A percentile compares a stretch with the other conserved stretches of the same genome.
phyloP scores from a whole-genome alignment of 1,140 invertebrate species.

The Hesperophylax magnus region DNA sequence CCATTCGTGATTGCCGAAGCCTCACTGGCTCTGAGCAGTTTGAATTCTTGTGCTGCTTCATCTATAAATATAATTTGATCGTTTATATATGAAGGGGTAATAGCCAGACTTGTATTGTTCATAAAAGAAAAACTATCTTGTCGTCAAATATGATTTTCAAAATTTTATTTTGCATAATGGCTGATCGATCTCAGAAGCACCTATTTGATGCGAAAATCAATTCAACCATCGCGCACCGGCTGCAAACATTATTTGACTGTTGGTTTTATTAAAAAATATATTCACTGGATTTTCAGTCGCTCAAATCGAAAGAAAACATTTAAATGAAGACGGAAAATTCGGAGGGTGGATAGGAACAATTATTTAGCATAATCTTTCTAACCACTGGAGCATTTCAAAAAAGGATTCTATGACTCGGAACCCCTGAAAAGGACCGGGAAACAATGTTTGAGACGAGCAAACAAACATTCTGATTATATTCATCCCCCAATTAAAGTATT shows the following conservation, averaged over 20 bases:
- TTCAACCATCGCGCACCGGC: neutral
- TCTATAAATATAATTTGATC: too few species aligned
- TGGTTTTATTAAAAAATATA: neutral
- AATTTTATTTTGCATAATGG: neutral
- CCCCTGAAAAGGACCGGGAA: neutral
- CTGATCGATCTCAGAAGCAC: neutral
- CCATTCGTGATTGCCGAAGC: too few species aligned
- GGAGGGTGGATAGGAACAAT: slow-evolving; percentile 10
- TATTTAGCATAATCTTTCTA: slow-evolving; percentile 28
- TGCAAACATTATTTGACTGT: slow-evolving; percentile 15
- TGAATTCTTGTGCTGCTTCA: too few species aligned
- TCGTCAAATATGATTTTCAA: neutral
- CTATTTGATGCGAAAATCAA: neutral
- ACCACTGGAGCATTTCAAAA: slow-evolving; percentile 2
- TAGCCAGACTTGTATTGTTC: neutral
- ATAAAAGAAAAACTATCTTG: neutral
- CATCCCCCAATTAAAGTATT: neutral
- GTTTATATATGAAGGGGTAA: neutral
- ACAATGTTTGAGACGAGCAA: neutral
- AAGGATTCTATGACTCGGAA: neutral
- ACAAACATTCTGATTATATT: slow-evolving; percentile 23
- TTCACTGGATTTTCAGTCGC: slow-evolving; percentile 15
- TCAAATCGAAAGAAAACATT: slow-evolving; percentile 13
- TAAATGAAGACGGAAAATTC: slow-evolving; percentile 3
- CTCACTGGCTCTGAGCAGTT: too few species aligned